A percentile compares a stretch with the other conserved stretches of the same genome.
These are phyloP conservation scores for Falco columbarius DNA, from an alignment of 2,797 vertebrate genomes.

Conservation along the genomic window DNA sequence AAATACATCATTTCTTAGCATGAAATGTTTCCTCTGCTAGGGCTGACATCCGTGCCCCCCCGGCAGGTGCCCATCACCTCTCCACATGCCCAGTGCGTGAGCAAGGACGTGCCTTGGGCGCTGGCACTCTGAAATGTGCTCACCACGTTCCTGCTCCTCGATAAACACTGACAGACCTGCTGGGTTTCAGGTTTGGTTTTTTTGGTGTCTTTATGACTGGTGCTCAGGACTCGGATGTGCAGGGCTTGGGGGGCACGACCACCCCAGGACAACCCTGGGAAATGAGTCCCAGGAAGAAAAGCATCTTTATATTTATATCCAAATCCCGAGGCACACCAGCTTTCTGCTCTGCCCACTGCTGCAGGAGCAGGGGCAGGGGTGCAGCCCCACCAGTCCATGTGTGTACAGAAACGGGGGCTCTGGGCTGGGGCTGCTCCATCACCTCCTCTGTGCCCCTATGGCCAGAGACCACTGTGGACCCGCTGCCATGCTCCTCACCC, in stretches of 20 bases:
- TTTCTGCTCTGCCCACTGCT: background rate
- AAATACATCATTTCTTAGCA: slow-evolving; percentile 27
- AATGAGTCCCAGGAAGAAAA: background rate
- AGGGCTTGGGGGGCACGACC: background rate
- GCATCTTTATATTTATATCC: background rate
- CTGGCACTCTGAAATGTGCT: accelerated
- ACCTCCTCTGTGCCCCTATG: accelerated
- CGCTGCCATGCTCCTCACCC: background rate
- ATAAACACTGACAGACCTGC: background rate
- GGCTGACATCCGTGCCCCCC: slow-evolving; percentile 79
- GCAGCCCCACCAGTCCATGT: accelerated
- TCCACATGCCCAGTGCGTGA: accelerated
- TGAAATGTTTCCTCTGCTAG: slow-evolving; percentile 75
- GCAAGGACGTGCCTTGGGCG: background rate
- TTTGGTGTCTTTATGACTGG: accelerated
- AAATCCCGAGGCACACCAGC: background rate
- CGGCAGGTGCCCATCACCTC: background rate
- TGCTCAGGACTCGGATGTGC: background rate
- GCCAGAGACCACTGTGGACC: background rate
- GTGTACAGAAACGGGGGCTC: background rate
- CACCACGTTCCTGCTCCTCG: accelerated
- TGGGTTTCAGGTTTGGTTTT: background rate
- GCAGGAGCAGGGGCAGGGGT: background rate
- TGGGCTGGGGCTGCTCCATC: background rate
- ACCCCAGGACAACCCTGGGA: background rate